Conservation (phyloP, 2,797 vertebrate genomes). For the Hydrocynus forskahlii region DNA sequence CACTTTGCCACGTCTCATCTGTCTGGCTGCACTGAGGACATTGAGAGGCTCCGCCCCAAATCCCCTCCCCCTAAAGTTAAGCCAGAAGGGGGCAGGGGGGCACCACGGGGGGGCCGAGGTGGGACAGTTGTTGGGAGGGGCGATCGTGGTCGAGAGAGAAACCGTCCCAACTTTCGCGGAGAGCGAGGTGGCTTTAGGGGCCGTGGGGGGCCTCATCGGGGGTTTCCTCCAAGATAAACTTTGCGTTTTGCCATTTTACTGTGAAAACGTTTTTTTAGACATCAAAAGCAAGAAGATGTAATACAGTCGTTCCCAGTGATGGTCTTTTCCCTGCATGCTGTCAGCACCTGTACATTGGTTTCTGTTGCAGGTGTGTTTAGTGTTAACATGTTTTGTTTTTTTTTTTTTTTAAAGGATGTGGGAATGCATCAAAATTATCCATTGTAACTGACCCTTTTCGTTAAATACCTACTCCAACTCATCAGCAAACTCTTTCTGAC, state of each 20-base stretch:
- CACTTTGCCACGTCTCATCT: slow-evolving; percentile 89
- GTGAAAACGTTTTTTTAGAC: not conserved
- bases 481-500: too few relatives aligned
- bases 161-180: slow-evolving; percentile 91
- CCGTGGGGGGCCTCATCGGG: slow-evolving; percentile 88
- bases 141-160: slow-evolving; percentile 92
- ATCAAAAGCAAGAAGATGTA: not conserved
- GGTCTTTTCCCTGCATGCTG: not conserved
- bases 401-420: too few relatives aligned
- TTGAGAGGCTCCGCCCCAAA: slow-evolving; percentile 95
- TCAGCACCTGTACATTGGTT: not conserved
- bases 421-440: too few relatives aligned
- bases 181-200: slow-evolving; percentile 93
- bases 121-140: slow-evolving; percentile 88
- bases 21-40: slow-evolving; percentile 95
- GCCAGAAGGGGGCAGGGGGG: slow-evolving; percentile 89
- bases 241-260: not conserved
- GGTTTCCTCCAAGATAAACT: slow-evolving; percentile 87
- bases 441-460: too few relatives aligned
- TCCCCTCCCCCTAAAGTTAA: slow-evolving; percentile 91
- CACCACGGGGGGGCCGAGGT: slow-evolving; percentile 87
- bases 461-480: too few relatives aligned
- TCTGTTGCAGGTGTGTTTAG: not conserved
- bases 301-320: not conserved
- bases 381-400: too few relatives aligned